These are phyloP conservation scores for Toxostoma redivivum DNA, from an alignment of 2,113 vertebrate genomes.

Conservation along the genomic window DNA sequence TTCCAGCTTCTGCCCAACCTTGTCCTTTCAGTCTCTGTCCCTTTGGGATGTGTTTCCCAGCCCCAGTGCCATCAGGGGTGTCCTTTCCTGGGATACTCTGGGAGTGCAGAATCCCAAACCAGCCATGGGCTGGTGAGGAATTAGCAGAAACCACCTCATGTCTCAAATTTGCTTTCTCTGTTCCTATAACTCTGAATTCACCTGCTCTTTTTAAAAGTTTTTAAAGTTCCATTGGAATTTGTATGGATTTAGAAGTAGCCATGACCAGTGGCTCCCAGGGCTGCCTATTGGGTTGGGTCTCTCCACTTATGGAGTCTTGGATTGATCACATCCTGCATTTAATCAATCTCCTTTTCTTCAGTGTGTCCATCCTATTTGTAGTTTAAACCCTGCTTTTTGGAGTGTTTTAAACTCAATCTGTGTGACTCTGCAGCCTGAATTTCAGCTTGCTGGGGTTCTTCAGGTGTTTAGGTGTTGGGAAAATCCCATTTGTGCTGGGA, in stretches of 20 bases:
- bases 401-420: not conserved
- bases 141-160: fast-evolving
- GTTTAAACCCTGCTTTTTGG: not conserved
- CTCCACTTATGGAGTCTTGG: not conserved
- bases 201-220: not conserved
- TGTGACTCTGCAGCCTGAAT: not conserved
- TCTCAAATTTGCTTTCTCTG: not conserved
- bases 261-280: not conserved
- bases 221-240: not conserved
- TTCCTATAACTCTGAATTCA: not conserved
- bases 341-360: not conserved
- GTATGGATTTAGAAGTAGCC: not conserved
- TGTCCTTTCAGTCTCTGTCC: not conserved
- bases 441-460: fast-evolving
- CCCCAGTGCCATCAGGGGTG: fast-evolving
- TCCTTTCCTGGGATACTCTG: too few relatives aligned
- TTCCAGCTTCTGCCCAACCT: fast-evolving
- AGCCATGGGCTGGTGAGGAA: fast-evolving
- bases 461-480: not conserved
- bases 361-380: not conserved
- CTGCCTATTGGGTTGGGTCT: not conserved
- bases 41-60: not conserved
- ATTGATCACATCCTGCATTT: not conserved
- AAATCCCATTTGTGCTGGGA: fast-evolving
- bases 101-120: not conserved